Conservation (phyloP, 2,888 invertebrate genomes). For the Microdon myrmicae region DNA sequence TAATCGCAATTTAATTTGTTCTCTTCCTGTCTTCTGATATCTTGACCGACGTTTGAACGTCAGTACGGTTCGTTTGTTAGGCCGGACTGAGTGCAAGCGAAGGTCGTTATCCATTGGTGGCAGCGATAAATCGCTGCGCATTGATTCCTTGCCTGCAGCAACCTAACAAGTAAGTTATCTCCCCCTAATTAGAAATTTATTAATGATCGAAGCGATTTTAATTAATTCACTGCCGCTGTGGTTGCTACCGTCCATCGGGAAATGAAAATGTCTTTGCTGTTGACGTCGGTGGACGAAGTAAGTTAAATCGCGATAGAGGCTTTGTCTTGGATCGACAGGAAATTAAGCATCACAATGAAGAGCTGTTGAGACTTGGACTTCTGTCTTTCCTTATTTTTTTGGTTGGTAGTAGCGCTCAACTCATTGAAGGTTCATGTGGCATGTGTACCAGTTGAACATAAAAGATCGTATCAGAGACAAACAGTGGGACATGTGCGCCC, state of each 20-base stretch:
- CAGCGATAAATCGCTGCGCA: conserved; percentile 28
- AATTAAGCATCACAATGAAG: conserved; percentile 34
- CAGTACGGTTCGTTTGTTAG: conserved; percentile 23
- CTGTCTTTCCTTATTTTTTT: too few relatives aligned
- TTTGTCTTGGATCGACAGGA: conserved; percentile 33
- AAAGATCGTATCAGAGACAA: conserved; percentile 37
- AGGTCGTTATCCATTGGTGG: conserved; percentile 25
- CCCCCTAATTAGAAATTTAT: conserved; percentile 56
- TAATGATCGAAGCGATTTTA: conserved; percentile 56
- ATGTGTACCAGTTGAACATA: conserved; percentile 39
- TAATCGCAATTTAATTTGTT: conserved; percentile 27
- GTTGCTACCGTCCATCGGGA: conserved; percentile 36
- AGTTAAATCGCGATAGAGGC: neutral
- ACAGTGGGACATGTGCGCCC: conserved; percentile 6
- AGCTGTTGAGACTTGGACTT: too few relatives aligned
- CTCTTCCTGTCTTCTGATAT: conserved; percentile 11
- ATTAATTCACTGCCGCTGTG: conserved; percentile 51
- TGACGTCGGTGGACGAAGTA: conserved; percentile 9
- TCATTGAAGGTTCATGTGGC: neutral
- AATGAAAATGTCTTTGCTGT: conserved; percentile 49
- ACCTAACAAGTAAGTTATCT: conserved; percentile 53
- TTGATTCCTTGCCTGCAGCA: conserved; percentile 5
- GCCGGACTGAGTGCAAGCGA: neutral
- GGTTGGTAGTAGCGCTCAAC: conserved; percentile 1
- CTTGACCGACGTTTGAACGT: conserved; percentile 38